Evolutionary conservation across 2,888 invertebrate genomes (phyloP).

Genomic region (Nephrotoma appendiculata): DNA sequence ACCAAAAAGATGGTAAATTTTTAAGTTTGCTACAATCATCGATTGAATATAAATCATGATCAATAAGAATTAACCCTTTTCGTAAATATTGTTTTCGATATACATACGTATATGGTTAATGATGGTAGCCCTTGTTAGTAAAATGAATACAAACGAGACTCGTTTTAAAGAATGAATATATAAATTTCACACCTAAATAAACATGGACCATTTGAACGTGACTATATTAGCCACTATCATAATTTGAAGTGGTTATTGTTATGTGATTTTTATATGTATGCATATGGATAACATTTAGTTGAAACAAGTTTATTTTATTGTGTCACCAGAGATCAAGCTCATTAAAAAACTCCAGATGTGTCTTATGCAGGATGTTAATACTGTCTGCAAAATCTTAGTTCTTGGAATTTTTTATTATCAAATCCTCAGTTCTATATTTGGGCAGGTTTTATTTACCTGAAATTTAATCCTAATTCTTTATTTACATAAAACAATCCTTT

Average conservation of each 20-base stretch:
- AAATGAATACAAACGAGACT: neutral
- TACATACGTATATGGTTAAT: neutral
- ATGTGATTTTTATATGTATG: too few relatives aligned
- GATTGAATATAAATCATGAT: neutral
- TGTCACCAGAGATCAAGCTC: neutral
- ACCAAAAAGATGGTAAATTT: neutral
- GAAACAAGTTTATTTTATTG: neutral
- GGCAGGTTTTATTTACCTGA: neutral
- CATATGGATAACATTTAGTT: neutral
- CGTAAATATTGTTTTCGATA: neutral
- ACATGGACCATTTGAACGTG: neutral
- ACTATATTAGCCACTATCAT: neutral
- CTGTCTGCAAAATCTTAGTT: neutral
- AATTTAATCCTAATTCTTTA: neutral
- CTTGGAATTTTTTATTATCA: neutral
- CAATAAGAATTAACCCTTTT: neutral
- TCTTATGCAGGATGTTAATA: neutral
- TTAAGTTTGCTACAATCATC: neutral
- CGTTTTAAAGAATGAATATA: neutral
- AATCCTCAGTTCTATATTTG: neutral
- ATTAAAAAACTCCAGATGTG: neutral
- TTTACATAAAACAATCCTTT: neutral
- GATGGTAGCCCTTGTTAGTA: neutral
- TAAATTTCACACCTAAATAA: neutral
- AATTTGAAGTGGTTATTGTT: neutral